These are phyloP conservation scores for Urosaurus nigricauda DNA, from an alignment of 2,797 vertebrate species.

Conservation along the genomic window DNA sequence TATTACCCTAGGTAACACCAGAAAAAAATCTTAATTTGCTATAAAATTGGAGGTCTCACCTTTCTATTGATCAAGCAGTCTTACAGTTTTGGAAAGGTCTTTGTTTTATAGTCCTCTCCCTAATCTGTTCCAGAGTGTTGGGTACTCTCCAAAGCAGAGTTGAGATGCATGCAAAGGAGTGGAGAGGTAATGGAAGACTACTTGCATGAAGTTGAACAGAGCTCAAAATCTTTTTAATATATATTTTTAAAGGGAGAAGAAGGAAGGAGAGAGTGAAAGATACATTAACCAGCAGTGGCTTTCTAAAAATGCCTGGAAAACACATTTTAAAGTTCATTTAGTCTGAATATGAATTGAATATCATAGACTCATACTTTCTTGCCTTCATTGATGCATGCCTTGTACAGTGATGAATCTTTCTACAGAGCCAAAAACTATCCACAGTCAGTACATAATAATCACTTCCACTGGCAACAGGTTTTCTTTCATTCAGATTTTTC, in stretches of 20 bases:
- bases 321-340: not conserved
- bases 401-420: not conserved
- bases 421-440: not conserved
- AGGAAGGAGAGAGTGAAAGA: not conserved
- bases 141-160: too few species aligned
- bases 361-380: not conserved
- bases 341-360: not conserved
- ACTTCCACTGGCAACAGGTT: not conserved
- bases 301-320: not conserved
- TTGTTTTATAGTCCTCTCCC: not conserved
- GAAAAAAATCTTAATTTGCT: not conserved
- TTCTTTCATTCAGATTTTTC: not conserved
- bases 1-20: too few species aligned
- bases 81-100: not conserved
- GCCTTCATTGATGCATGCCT: not conserved
- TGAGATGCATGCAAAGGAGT: not conserved
- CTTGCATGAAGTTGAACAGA: not conserved
- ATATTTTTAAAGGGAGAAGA: not conserved
- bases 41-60: not conserved
- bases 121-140: too few species aligned
- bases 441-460: not conserved
- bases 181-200: too few species aligned
- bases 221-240: not conserved
- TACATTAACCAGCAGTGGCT: not conserved
- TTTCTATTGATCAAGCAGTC: not conserved